Conservation (phyloP, 2,797 vertebrate genomes). For the Ataeniobius toweri region DNA sequence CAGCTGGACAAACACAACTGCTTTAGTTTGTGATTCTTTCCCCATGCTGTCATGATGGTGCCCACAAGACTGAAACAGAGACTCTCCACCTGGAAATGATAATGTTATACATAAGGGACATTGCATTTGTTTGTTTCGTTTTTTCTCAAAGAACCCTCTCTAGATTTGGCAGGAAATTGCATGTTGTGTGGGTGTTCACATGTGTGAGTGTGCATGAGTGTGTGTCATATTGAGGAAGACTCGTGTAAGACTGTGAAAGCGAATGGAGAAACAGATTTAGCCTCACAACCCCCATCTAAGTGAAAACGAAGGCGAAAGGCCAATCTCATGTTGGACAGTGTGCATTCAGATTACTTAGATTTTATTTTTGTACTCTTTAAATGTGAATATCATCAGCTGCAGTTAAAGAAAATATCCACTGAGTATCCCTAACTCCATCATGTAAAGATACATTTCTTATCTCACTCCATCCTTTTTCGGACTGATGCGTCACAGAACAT, state of each 20-base stretch:
- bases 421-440: constrained; percentile 23
- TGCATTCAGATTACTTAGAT: constrained; percentile 67
- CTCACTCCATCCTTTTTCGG: constrained; percentile 44
- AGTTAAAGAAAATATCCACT: constrained; percentile 53
- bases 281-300: constrained; percentile 41
- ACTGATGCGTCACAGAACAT: constrained; percentile 39
- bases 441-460: constrained; percentile 41
- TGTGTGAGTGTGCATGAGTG: constrained; percentile 36
- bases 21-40: constrained; percentile 52
- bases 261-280: constrained; percentile 59
- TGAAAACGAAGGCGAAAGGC: constrained; percentile 34
- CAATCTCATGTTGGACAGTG: constrained; percentile 53
- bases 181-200: constrained; percentile 37
- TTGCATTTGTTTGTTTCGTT: constrained; percentile 32
- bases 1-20: constrained; percentile 47
- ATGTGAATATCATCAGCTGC: constrained; percentile 73
- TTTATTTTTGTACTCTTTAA: constrained; percentile 85
- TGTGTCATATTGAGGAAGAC: constrained; percentile 40
- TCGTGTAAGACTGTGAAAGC: constrained; percentile 50
- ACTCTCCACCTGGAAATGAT: constrained; percentile 41
- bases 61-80: constrained; percentile 42
- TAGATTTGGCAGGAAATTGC: constrained; percentile 56
- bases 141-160: constrained; percentile 51
- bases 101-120: constrained; percentile 38
- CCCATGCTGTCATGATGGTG: constrained; percentile 37